Base-by-base conservation (phyloP, 2,113 vertebrate genomes). In the Alouatta palliata region DNA sequence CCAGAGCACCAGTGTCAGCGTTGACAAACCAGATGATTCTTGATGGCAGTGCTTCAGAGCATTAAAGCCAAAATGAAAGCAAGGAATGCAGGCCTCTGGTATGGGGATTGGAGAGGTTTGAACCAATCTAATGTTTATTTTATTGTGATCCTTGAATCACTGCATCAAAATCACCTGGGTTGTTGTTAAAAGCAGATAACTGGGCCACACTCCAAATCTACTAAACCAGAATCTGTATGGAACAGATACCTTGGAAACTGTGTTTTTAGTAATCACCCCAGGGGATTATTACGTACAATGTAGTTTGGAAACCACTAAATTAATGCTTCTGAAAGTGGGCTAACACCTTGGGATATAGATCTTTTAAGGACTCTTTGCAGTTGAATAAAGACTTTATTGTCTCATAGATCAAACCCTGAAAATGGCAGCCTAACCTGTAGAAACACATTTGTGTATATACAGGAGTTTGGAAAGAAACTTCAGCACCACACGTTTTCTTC, bases 91-190 rank as follows among this genome's bases (percentile, higher is more conserved):
- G 30, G 52, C 45, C 5, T 81, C 32, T 52, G 16, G 58, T 21
- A 71, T 12, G n/a, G 1, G 10, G 8, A 54, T 76, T 19, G 19
- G 19, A 83, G n/a, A 92, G 4, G 71, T 54, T 35, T 89, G 77
- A 97, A 86, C 14, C 20, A 87, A 92, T 35, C 32, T 58, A 93
- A 70, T 35, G 10, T 61, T 96, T 92, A 90, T 61, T 45, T 82
- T 82, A 56, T 17, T 82, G 14, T 83, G 13, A 80, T 30, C 25
- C 47, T 54, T 84, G 16, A 35, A 94, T 3, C 27, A 92, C 35
- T 64, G 30, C 12, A 89, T 81, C n/a, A 76, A 40, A 96, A 95
- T 64, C 77, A 88, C 45, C 58, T 79, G 40, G 12, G 27, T 16
- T 68, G 68, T 19, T 91, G 10, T 89, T 61, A 56, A 86, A 76